Evolutionary conservation across 2,113 vertebrate genomes (phyloP).

Genomic region (Nothoprocta pentlandii): DNA sequence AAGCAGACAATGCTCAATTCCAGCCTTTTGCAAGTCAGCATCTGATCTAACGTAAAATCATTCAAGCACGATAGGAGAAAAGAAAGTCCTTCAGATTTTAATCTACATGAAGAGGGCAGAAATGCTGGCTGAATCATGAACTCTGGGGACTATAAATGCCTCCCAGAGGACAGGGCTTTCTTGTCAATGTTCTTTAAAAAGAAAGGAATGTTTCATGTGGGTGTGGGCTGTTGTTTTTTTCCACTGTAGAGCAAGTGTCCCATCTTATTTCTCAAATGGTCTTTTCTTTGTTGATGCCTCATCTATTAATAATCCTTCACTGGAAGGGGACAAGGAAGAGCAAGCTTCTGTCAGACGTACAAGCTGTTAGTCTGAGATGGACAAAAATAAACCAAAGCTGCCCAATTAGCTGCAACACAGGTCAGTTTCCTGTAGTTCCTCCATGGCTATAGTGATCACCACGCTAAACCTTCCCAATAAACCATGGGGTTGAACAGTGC

Average conservation of each 20-base stretch:
- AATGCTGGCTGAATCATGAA: constrained; percentile 42
- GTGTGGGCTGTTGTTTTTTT: constrained; percentile 40
- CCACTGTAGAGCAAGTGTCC: constrained; percentile 51
- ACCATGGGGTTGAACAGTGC: background rate
- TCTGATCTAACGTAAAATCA: constrained; percentile 46
- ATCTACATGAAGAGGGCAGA: constrained; percentile 41
- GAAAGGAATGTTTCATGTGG: constrained; percentile 31
- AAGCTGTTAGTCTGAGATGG: constrained; percentile 65
- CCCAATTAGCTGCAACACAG: constrained; percentile 31
- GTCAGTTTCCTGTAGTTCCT: constrained; percentile 33
- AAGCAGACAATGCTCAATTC: constrained; percentile 16
- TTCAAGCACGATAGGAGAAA: background rate
- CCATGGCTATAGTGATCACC: background rate
- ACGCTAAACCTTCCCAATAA: background rate
- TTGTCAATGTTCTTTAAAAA: constrained; percentile 51
- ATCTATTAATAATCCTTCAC: constrained; percentile 70
- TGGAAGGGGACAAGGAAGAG: constrained; percentile 54
- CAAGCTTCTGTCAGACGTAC: constrained; percentile 58
- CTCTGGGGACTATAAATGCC: constrained; percentile 4
- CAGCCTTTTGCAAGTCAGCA: constrained; percentile 52
- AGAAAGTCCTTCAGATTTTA: constrained; percentile 18
- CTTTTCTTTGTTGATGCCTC: constrained; percentile 66
- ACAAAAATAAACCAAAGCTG: constrained; percentile 64
- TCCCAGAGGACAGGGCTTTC: constrained; percentile 12
- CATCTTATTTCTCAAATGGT: constrained; percentile 68